Base-by-base conservation (phyloP, 2,888 invertebrate genomes). In the Melanostoma scalare region DNA sequence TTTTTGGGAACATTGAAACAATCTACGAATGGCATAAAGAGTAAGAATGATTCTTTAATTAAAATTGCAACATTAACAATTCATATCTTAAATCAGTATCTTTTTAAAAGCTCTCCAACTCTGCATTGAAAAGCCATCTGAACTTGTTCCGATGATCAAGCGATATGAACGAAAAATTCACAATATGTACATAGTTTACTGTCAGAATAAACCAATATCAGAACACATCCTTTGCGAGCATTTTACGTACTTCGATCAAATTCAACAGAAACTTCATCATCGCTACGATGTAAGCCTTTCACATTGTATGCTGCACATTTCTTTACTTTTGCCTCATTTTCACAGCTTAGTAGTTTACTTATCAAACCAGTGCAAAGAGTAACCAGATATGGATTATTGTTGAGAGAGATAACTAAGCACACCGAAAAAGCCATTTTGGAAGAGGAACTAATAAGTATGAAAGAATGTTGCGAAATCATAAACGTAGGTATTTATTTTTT, bases 311-410 rank as follows among this genome's bases (percentile, higher is more conserved):
- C 35, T 35, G n/a, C 3, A 38, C 44, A 56, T 36, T 69, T 38
- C 31, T 74, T 35, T 55, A 53, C 31, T 50, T 72, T 53, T 36
- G 52, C 33, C 36, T 61, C 20, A 20, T 63, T 38, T 46, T 20
- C 91, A 6, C 95, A 98, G 93, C 92, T 99, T 85, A 96, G 96
- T 88, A 99, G 99, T 92, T 93, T 99, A 87, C 93, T 99, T 88
- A 99, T 99, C 87, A 99, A 99, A 92, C 99, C 99, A 2, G 98
- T 99, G 65, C 99, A 99, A 91, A 95, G 99, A 90, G 98, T 99
- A 87, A 99, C 98, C 93, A 99, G 99, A 91, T 99, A 99, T 92
- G 97, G 98, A 90, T 92, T 99, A 87, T 92, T 99, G 88, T 93
- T 99, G 86, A 95, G 95, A 91, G 98, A 99, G 91, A 95, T 99